Evolutionary conservation across 2,888 invertebrate species (phyloP).

Genomic region (Cerastis leucographa): DNA sequence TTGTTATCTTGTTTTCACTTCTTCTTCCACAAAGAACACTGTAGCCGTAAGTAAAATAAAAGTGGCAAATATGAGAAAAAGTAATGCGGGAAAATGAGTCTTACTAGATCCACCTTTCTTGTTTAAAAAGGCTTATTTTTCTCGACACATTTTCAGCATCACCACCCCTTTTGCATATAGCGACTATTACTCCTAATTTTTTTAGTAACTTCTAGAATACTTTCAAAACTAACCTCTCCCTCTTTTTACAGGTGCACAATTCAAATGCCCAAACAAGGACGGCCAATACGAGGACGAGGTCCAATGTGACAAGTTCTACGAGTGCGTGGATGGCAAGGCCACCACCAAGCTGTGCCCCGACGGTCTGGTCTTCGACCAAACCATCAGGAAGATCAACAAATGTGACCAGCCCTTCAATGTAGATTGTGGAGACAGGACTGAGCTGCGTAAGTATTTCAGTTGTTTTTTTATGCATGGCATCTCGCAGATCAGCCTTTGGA

Average conservation of each 20-base stretch:
- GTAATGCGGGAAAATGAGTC: neutral
- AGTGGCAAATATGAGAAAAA: neutral
- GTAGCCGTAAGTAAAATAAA: neutral
- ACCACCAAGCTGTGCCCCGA: conserved; percentile 95
- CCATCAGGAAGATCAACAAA: conserved; percentile 96
- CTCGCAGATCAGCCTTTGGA: no score
- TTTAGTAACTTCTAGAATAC: neutral
- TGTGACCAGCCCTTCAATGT: conserved; percentile 98
- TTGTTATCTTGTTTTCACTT: neutral
- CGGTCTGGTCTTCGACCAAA: conserved; percentile 96
- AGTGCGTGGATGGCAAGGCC: conserved; percentile 93
- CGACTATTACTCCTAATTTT: neutral
- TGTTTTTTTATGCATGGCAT: no score
- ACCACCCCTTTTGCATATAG: neutral
- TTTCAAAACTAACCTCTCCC: neutral
- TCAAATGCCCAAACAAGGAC: conserved; percentile 94
- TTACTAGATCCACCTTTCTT: neutral
- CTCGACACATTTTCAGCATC: neutral
- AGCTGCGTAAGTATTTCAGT: conserved; percentile 94
- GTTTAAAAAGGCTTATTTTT: neutral
- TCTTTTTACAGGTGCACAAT: conserved; percentile 87
- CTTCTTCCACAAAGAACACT: conserved; percentile 25
- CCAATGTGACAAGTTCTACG: conserved; percentile 97
- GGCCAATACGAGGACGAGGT: conserved; percentile 95
- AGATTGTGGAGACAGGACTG: conserved; percentile 96